phyloP scores from a whole-genome alignment of 2,113 vertebrate species.

The Lucifuga dentata region DNA sequence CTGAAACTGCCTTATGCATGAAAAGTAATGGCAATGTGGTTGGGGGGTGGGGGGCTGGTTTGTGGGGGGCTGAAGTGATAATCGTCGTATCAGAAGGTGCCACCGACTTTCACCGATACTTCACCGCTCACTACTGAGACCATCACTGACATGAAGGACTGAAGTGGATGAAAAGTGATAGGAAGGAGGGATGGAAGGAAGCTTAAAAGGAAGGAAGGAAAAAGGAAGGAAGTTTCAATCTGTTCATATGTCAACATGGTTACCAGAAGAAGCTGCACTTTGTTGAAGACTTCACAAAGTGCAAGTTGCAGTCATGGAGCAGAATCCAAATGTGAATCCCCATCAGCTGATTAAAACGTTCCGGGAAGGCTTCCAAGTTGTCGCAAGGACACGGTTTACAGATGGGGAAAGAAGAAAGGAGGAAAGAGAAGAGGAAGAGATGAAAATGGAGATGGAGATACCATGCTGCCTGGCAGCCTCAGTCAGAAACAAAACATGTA shows the following conservation, averaged over 20 bases:
- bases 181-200: neutral
- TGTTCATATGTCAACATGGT: slow-evolving; percentile 8
- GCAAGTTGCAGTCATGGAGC: slow-evolving; percentile 6
- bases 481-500: slow-evolving; percentile 57
- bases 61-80: slow-evolving; percentile 32
- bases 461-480: slow-evolving; percentile 45
- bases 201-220: neutral
- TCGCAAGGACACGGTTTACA: slow-evolving; percentile 45
- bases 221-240: neutral
- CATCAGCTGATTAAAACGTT: slow-evolving; percentile 55
- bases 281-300: too few species aligned
- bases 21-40: slow-evolving; percentile 61
- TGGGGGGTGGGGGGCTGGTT: too few species aligned
- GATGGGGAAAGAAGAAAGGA: neutral
- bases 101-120: slow-evolving; percentile 14
- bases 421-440: neutral
- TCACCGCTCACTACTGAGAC: slow-evolving; percentile 18
- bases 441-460: slow-evolving; percentile 30
- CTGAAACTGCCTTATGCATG: slow-evolving; percentile 24
- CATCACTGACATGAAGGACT: neutral
- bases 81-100: slow-evolving; percentile 50
- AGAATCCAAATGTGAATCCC: slow-evolving; percentile 17
- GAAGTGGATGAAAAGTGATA: too few species aligned
- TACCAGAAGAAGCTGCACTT: slow-evolving; percentile 10
- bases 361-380: slow-evolving; percentile 54